Percentiles rank a stretch among this genome's conserved stretches.
phyloP scores from a whole-genome alignment of 2,113 vertebrate genomes.

The Sinosuthora webbiana region DNA sequence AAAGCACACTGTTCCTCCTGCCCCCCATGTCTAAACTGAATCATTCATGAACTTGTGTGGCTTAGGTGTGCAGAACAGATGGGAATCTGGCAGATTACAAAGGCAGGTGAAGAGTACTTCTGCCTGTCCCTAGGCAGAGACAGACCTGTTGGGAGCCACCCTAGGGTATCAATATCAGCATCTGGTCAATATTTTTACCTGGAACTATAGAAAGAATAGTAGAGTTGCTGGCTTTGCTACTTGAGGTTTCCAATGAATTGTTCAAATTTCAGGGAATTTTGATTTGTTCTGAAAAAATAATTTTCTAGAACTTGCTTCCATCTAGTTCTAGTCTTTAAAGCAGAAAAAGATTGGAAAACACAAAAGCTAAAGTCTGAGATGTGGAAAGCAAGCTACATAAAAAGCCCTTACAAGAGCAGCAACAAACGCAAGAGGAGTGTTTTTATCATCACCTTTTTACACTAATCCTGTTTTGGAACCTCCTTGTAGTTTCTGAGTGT shows the following conservation, averaged over 20 bases:
- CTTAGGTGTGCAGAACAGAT: not conserved
- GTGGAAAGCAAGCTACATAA: not conserved
- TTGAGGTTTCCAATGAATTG: not conserved
- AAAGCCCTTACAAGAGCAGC: not conserved
- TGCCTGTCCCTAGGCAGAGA: not conserved
- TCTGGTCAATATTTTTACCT: not conserved
- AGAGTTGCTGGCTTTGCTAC: not conserved
- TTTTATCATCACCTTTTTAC: not conserved
- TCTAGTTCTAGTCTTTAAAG: not conserved
- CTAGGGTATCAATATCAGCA: not conserved
- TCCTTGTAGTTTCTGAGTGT: not conserved
- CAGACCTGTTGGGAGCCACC: not conserved
- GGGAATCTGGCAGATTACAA: not conserved
- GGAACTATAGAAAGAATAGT: not conserved
- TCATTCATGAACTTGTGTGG: not conserved
- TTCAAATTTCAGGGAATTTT: not conserved
- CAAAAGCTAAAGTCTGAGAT: not conserved
- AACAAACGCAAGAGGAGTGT: not conserved
- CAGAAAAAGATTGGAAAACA: not conserved
- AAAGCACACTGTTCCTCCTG: not conserved
- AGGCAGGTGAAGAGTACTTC: not conserved
- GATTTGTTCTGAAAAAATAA: not conserved
- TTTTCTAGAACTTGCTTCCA: not conserved
- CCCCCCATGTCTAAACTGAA: not conserved
- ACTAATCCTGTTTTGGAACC: not conserved